Conservation (phyloP, 2,888 invertebrate genomes). For the Apamea sordens region DNA sequence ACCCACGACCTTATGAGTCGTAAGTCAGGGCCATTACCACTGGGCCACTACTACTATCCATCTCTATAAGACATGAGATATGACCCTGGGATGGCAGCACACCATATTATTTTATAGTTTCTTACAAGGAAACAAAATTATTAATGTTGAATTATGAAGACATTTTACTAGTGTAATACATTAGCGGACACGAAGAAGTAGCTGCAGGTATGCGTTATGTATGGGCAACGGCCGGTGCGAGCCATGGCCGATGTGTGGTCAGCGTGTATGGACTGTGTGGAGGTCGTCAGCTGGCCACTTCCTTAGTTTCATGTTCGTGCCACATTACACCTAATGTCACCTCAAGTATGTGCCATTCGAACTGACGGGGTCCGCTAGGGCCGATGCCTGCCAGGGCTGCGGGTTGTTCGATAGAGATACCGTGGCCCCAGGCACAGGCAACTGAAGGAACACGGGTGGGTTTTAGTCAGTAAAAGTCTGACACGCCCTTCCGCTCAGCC, state of each 20-base stretch:
- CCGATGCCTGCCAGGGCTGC: no score
- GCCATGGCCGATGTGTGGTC: constrained; percentile 17
- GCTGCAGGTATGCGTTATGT: constrained; percentile 39
- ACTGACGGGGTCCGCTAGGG: no score
- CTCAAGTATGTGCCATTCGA: constrained; percentile 28
- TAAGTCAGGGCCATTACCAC: no score
- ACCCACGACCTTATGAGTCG: no score
- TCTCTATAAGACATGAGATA: not conserved
- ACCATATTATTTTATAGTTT: not conserved
- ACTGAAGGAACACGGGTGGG: no score
- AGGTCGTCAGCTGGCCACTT: constrained; percentile 42
- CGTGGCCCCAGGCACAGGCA: no score
- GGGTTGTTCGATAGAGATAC: no score
- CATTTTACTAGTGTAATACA: constrained; percentile 17
- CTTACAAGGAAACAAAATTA: constrained; percentile 4
- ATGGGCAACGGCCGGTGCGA: not conserved
- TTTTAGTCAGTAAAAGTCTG: no score
- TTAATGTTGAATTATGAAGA: constrained; percentile 38
- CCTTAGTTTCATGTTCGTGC: constrained; percentile 60
- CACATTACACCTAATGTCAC: constrained; percentile 56
- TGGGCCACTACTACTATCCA: no score
- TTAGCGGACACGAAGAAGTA: constrained; percentile 29
- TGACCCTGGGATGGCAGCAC: no score
- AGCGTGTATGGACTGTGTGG: constrained; percentile 21
- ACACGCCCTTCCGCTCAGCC: no score